Conservation (phyloP, 1,140 invertebrate genomes). For the Archivesica marissinica region DNA sequence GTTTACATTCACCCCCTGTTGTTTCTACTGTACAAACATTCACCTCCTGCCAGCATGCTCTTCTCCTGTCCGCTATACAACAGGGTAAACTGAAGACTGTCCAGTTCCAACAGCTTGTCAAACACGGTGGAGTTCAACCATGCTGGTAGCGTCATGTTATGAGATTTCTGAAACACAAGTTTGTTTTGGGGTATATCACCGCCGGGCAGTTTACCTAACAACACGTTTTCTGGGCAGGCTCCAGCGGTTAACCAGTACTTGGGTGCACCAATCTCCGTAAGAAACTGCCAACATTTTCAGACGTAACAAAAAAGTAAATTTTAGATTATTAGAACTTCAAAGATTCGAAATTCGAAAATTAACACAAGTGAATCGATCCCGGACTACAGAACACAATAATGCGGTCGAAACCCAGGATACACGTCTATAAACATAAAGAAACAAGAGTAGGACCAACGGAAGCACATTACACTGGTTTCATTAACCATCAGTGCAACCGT, state of each 20-base stretch:
- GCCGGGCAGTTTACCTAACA: not conserved
- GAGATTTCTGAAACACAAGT: conserved; percentile 44
- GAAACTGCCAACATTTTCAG: no score
- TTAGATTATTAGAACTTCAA: not conserved
- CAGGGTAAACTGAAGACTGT: conserved; percentile 41
- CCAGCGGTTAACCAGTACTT: no score
- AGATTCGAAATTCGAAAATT: not conserved
- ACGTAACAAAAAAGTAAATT: no score
- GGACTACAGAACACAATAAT: no score
- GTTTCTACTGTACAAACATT: conserved; percentile 4
- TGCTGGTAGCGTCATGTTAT: conserved; percentile 41
- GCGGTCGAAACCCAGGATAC: no score
- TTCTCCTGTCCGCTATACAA: conserved; percentile 30
- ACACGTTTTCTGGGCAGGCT: no score
- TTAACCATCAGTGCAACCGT: no score
- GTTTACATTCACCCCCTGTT: no score
- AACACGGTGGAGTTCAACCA: conserved; percentile 58
- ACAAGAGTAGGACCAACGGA: no score
- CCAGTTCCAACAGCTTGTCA: conserved; percentile 21
- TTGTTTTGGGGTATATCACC: not conserved
- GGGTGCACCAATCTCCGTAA: no score
- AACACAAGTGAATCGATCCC: not conserved
- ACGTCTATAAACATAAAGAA: no score
- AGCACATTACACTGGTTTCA: no score
- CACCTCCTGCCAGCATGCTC: conserved; percentile 63